A percentile compares a stretch with the other conserved stretches of the same genome.
phyloP scores from a whole-genome alignment of 2,797 vertebrate genomes.

The Anguilla anguilla region DNA sequence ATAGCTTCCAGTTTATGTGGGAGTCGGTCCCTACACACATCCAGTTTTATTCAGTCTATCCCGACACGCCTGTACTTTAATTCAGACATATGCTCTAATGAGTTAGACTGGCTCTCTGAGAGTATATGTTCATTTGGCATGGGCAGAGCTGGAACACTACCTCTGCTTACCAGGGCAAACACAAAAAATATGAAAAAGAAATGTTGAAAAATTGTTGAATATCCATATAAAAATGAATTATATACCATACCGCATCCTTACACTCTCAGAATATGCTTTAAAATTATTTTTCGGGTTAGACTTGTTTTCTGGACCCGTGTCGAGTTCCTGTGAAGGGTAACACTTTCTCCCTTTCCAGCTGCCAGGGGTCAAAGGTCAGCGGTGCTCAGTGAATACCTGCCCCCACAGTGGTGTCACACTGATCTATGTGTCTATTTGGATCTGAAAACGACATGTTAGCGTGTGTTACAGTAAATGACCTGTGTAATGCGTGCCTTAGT shows the following conservation, averaged over 20 bases:
- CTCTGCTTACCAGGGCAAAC: not conserved
- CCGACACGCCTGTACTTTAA: too few species aligned
- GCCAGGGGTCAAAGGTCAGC: not conserved
- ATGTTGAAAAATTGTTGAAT: not conserved
- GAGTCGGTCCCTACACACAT: not conserved
- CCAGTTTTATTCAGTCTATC: not conserved
- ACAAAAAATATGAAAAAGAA: not conserved
- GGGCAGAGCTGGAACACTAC: not conserved
- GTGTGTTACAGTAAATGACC: not conserved
- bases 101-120: not conserved
- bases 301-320: not conserved
- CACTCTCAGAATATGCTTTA: not conserved
- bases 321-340: not conserved
- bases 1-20: not conserved
- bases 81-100: not conserved
- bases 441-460: not conserved
- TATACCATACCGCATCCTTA: not conserved
- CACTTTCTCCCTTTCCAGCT: not conserved
- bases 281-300: not conserved
- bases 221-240: not conserved
- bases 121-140: not conserved
- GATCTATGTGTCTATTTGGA: not conserved
- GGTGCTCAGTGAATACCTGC: not conserved
- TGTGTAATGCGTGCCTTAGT: not conserved
- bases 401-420: not conserved